Base-by-base conservation (phyloP, 2,113 vertebrate species). In the Erythrolamprus reginae region DNA sequence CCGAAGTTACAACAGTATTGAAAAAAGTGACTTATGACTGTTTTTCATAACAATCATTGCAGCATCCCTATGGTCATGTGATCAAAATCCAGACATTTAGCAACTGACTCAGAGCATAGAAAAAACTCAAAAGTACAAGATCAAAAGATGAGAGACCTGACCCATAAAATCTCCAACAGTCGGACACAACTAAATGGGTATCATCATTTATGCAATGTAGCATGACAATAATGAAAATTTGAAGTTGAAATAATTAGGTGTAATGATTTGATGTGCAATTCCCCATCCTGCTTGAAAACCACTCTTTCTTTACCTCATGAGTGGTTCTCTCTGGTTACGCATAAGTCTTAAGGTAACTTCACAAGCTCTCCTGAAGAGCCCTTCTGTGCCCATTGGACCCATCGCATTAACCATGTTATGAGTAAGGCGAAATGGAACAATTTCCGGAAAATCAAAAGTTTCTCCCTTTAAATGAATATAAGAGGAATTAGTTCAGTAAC, bases 341-440 rank as follows among this genome's bases (percentile, higher is more conserved):
- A 99, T 99, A 55, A 99, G 96, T 92, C 98, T 97, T 93, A 98
- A 96, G 0, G 98, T 99, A 94, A 99, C 99, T 96, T 99, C 99
- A 94, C 99, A 99, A 92, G 99, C 99, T 94, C 99, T 98, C 95
- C 98, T 97, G 95, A 99, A 99, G 52, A 99, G 98, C 10, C 99
- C 99, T 95, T 99, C 99, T 4, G 98, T 99, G 89, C 99, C 99
- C 99, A 99, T 99, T 3, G 99, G 98, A 3, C 99, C 99, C 99
- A 99, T 99, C 70, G 98, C 99, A 53, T 98, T 98, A 86, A 99
- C 98, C 99, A 99, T 99, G 94, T 99, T 99, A 94, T 99, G 99
- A 87, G 99, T 99, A 91, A 99, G 97, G 28, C 99, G 98, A 95
- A 99, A 99, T 5, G 99, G 99, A 92, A 99, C 99, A 10, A 99